phyloP scores from a whole-genome alignment of 1,140 invertebrate species.

The Parasteatoda tepidariorum region DNA sequence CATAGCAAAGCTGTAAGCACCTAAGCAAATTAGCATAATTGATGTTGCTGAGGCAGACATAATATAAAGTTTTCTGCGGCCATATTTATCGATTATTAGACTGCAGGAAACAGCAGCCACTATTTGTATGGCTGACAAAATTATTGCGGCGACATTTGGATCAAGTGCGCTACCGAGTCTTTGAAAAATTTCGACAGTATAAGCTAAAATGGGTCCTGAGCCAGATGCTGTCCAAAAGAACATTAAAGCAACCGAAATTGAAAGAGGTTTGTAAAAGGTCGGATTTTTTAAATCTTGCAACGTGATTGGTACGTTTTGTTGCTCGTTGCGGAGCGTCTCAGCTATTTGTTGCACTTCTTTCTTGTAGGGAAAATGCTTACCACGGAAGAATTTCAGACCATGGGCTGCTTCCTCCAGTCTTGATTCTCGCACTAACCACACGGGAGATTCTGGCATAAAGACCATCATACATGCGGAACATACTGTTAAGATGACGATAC shows the following conservation, averaged over 20 bases:
- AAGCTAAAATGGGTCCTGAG: slow-evolving; percentile 93
- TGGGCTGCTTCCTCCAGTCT: background rate
- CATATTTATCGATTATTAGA: slow-evolving; percentile 82
- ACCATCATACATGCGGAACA: background rate
- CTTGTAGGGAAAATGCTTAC: background rate
- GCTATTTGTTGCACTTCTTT: background rate
- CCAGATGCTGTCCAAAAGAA: slow-evolving; percentile 93
- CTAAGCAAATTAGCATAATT: slow-evolving; percentile 78
- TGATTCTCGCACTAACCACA: slow-evolving; percentile 19
- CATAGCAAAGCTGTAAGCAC: slow-evolving; percentile 65
- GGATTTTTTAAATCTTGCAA: slow-evolving; percentile 75
- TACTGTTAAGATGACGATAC: background rate
- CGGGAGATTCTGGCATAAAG: slow-evolving; percentile 44
- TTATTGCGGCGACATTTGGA: slow-evolving; percentile 76
- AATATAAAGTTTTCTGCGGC: slow-evolving; percentile 85
- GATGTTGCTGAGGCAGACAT: slow-evolving; percentile 72
- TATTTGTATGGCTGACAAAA: slow-evolving; percentile 90
- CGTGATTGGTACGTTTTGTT: slow-evolving; percentile 61
- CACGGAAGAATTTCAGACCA: slow-evolving; percentile 13
- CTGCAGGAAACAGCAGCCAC: slow-evolving; percentile 86
- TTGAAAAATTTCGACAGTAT: slow-evolving; percentile 85
- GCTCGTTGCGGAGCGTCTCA: background rate
- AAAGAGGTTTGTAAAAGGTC: slow-evolving; percentile 78
- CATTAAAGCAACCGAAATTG: slow-evolving; percentile 88
- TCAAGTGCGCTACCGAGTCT: slow-evolving; percentile 75